Evolutionary conservation across 2,888 invertebrate genomes (phyloP), one percentile per base, ranked within the genome.

Genomic region (Aporophyla lueneburgensis): DNA sequence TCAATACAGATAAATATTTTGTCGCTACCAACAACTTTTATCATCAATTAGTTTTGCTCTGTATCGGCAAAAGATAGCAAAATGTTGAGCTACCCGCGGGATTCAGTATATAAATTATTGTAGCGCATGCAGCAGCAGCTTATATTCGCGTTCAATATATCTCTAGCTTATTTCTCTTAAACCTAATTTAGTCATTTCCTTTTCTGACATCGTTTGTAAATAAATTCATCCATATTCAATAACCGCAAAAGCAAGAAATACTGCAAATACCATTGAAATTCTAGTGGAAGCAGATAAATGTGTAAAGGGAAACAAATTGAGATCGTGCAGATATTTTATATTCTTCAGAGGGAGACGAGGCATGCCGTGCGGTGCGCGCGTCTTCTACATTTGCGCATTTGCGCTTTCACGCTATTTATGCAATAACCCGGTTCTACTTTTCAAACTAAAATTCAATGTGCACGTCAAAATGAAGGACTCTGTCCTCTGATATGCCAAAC

Each of bases 271-370:
- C 79, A 87, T 81, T 85, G 74, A 81, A 79, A 87, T 80, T 87
- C 74, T 74, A 81, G 81, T 78, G 74, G 84, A 78, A 87, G 80
- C 71, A 72, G 83, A 88, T 90, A 90, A 91, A 92, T 89, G 88
- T 90, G 88, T 86, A 87, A 86, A 71, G 88, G 88, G 87, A 91
- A 93, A 90, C 88, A 89, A 92, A 92, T 89, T 88, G 88, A 89
- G 89, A 90, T 89, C 89, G 89, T 90, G 90, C 85, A 88, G 89
- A 91, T 88, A 90, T 92, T 91, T 92, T 90, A 92, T 91, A 92
- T 91, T 91, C 88, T 87, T 86, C 76, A 83, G 76, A 76, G 72
- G 75, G 80, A 78, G 87, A 86, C 81, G 80, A 85, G 81, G 87
- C 86, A 86, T 85, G 86, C 81, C 79, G 71, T 56, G 70, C 80